Conservation (phyloP, 1,140 invertebrate genomes). For the Drosophila bocki region DNA sequence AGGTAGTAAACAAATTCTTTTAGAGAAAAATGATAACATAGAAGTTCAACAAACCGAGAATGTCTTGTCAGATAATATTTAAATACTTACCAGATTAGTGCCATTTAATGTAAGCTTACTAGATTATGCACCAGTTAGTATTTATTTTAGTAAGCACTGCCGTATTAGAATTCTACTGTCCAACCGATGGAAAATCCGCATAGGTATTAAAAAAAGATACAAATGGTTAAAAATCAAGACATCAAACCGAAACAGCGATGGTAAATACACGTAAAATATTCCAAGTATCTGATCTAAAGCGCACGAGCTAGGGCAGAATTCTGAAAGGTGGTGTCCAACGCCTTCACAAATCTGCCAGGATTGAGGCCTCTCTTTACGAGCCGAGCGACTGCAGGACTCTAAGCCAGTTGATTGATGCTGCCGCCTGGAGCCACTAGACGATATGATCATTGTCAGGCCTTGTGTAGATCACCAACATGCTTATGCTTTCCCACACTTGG, state of each 20-base stretch:
- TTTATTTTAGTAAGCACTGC: constrained; percentile 4
- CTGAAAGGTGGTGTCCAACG: constrained; percentile 23
- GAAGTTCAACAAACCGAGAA: not conserved
- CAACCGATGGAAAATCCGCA: constrained; percentile 19
- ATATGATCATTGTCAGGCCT: constrained; percentile 24
- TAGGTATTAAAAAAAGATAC: constrained; percentile 74
- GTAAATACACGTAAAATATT: constrained; percentile 83
- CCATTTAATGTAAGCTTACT: constrained; percentile 59
- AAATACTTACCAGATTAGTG: constrained; percentile 46
- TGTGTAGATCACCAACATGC: constrained; percentile 51
- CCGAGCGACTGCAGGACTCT: constrained; percentile 51
- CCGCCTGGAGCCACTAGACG: constrained; percentile 73
- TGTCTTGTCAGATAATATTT: not conserved
- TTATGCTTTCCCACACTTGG: constrained; percentile 7
- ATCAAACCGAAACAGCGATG: constrained; percentile 70
- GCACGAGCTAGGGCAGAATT: constrained; percentile 59
- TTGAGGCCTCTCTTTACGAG: constrained; percentile 66
- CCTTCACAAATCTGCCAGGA: constrained; percentile 65
- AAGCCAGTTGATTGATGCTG: constrained; percentile 63
- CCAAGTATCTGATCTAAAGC: constrained; percentile 50
- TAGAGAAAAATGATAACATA: not conserved
- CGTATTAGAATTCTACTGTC: constrained; percentile 49
- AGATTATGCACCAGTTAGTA: constrained; percentile 43
- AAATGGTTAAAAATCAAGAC: constrained; percentile 18
- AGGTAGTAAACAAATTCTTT: not conserved